Evolutionary conservation across 1,140 invertebrate genomes (phyloP).

Genomic region (Drosophila trapezifrons): DNA sequence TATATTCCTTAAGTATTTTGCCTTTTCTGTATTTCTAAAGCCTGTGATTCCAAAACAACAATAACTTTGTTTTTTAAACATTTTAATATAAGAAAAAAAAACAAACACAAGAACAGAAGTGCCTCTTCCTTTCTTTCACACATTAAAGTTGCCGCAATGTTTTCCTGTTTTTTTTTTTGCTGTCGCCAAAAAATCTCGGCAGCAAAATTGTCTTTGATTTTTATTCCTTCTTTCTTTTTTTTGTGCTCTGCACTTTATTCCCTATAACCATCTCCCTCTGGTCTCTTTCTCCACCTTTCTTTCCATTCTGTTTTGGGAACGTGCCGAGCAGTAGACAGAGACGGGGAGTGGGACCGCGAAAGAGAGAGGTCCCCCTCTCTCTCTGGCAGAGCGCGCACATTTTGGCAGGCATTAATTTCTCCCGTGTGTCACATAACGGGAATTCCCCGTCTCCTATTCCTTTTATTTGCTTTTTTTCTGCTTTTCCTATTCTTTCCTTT

Average conservation of each 20-base stretch:
- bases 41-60: too few species aligned
- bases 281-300: not conserved
- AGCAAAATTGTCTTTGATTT: slow-evolving; percentile 44
- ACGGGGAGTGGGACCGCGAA: not conserved
- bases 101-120: not conserved
- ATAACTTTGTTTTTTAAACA: not conserved
- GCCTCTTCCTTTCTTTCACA: not conserved
- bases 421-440: slow-evolving; percentile 72
- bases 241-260: slow-evolving; percentile 15
- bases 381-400: slow-evolving; percentile 54
- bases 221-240: slow-evolving; percentile 2
- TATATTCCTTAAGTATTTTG: too few species aligned
- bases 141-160: slow-evolving; percentile 15
- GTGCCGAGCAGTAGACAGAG: slow-evolving; percentile 28
- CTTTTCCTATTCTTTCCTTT: not conserved
- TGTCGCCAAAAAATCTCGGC: slow-evolving; percentile 30
- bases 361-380: too few species aligned
- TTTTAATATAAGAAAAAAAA: not conserved
- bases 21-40: too few species aligned
- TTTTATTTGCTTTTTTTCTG: not conserved
- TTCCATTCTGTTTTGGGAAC: slow-evolving; percentile 57
- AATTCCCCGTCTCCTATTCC: slow-evolving; percentile 19
- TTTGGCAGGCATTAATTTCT: slow-evolving; percentile 78
- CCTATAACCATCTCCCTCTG: not conserved
- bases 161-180: not conserved